A percentile compares a stretch with the other conserved stretches of the same genome.
These are phyloP conservation scores for Melieria omissa DNA, from an alignment of 2,888 invertebrate genomes.

Conservation along the genomic window DNA sequence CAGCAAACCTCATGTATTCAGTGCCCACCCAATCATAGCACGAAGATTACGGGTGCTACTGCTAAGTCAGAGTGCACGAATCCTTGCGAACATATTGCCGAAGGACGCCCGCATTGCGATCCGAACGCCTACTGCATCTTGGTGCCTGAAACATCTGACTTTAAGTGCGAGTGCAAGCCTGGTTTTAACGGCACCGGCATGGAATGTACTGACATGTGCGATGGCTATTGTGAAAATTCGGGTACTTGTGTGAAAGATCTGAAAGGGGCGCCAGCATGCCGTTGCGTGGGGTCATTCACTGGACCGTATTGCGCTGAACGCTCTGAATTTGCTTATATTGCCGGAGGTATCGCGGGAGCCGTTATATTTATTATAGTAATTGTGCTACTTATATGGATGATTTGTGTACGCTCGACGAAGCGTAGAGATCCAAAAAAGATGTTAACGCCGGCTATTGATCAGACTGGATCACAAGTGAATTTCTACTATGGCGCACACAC, in stretches of 20 bases:
- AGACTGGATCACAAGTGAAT: constrained; percentile 93
- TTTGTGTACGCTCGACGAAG: constrained; percentile 89
- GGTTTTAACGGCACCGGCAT: constrained; percentile 91
- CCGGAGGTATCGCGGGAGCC: constrained; percentile 93
- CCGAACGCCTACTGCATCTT: constrained; percentile 87
- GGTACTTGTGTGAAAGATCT: constrained; percentile 87
- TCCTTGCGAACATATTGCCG: constrained; percentile 83
- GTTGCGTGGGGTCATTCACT: constrained; percentile 92
- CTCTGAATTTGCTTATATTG: constrained; percentile 95
- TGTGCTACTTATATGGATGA: constrained; percentile 96
- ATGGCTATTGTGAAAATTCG: constrained; percentile 88
- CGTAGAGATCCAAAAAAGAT: constrained; percentile 93
- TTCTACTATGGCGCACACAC: constrained; percentile 96
- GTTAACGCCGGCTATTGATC: constrained; percentile 87
- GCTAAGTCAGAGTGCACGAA: constrained; percentile 87
- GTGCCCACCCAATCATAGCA: constrained; percentile 92
- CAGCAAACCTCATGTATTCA: constrained; percentile 88
- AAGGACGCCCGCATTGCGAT: constrained; percentile 87
- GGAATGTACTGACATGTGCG: constrained; percentile 84
- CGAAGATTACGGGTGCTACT: constrained; percentile 81
- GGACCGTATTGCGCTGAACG: constrained; percentile 90
- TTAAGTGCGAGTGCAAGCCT: constrained; percentile 92
- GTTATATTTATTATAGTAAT: constrained; percentile 93
- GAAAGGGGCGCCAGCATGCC: constrained; percentile 85
- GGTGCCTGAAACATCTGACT: constrained; percentile 83